These are phyloP conservation scores for Ostrea denselamellosa DNA, from an alignment of 1,140 invertebrate genomes.

Conservation along the genomic window DNA sequence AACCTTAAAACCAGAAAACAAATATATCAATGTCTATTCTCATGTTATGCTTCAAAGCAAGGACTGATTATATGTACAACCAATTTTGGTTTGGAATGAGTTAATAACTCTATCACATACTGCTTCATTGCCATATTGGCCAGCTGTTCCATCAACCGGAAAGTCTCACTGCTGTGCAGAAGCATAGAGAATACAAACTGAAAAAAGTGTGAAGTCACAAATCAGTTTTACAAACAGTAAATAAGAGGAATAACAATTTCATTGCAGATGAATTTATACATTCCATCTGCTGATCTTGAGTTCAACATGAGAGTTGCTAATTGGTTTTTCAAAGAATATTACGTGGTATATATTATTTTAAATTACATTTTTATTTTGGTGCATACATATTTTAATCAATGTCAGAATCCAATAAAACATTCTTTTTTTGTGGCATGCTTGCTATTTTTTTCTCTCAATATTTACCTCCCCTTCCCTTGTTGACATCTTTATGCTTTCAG, in stretches of 20 bases:
- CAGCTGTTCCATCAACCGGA: conserved; percentile 94
- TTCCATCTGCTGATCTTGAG: too few relatives aligned
- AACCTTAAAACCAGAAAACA: conserved; percentile 78
- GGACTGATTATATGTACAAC: not conserved
- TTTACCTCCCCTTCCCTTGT: conserved; percentile 88
- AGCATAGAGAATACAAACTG: conserved; percentile 94
- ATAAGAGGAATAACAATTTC: not conserved
- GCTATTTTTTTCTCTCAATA: not conserved
- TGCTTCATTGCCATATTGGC: conserved; percentile 98
- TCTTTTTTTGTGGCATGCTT: too few relatives aligned
- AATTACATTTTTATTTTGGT: too few relatives aligned
- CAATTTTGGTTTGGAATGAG: not conserved
- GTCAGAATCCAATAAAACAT: too few relatives aligned
- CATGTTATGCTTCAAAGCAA: not conserved
- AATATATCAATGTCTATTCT: not conserved
- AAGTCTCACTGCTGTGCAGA: conserved; percentile 92
- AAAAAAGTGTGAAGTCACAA: conserved; percentile 59
- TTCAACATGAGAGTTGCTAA: too few relatives aligned
- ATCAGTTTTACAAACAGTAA: too few relatives aligned
- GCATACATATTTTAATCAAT: too few relatives aligned
- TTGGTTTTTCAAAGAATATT: too few relatives aligned
- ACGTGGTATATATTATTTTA: too few relatives aligned
- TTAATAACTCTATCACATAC: conserved; percentile 78
- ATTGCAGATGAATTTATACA: too few relatives aligned
- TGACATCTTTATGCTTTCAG: conserved; percentile 91